Evolutionary conservation across 30 jellyfish, hydroid and myxozoan genomes (phyloP).

Genomic region (Pseudorhiza aurosa): DNA sequence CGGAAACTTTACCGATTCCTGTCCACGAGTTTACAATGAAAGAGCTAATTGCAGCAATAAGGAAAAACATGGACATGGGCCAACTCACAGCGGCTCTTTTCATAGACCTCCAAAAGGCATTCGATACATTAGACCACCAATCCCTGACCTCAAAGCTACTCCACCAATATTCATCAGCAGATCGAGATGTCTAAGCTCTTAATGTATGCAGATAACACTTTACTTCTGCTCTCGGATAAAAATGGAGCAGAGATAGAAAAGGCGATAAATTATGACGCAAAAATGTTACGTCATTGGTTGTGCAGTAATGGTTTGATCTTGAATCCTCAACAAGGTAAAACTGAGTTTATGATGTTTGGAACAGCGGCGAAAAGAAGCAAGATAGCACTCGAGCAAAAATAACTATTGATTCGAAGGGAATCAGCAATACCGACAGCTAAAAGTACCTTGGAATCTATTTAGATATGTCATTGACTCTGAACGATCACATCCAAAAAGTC

Average conservation of each 20-base stretch:
- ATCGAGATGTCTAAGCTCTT: constrained; percentile 22
- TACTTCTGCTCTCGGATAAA: constrained; percentile 5
- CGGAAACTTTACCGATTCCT: too few species aligned
- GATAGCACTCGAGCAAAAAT: constrained; percentile 16
- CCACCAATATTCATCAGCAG: constrained; percentile 57
- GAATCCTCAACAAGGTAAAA: constrained; percentile 36
- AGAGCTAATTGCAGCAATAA: background rate
- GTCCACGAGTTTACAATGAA: too few species aligned
- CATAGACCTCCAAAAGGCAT: constrained; percentile 32
- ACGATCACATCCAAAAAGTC: constrained; percentile 40
- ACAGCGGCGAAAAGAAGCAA: constrained; percentile 43
- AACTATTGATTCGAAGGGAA: constrained; percentile 14
- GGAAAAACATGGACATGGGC: constrained; percentile 33
- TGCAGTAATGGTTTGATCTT: constrained; percentile 40
- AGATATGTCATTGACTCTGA: constrained; percentile 38
- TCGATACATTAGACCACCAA: constrained; percentile 34
- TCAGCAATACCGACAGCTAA: constrained; percentile 35
- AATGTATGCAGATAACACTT: constrained; percentile 68
- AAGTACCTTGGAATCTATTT: constrained; percentile 42
- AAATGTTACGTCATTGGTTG: constrained; percentile 23
- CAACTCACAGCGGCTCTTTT: constrained; percentile 35
- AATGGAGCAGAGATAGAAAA: constrained; percentile 10
- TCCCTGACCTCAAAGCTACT: constrained; percentile 45
- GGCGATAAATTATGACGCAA: constrained; percentile 23
- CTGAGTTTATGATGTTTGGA: constrained; percentile 49